phyloP scores from a whole-genome alignment of 1,140 invertebrate genomes.

The Holotrichia oblita region DNA sequence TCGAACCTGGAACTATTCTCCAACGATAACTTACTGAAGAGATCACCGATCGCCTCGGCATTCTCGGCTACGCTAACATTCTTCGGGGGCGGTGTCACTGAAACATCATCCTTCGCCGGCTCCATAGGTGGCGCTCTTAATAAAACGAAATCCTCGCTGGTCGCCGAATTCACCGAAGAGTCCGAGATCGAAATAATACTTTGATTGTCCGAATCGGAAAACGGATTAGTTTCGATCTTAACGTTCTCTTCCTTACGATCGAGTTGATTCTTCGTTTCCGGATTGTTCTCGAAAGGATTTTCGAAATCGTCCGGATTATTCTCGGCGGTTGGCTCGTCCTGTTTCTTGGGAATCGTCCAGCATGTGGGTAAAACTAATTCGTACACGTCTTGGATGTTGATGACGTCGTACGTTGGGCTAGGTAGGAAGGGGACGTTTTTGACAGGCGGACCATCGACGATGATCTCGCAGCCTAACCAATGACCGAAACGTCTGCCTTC shows the following conservation, averaged over 20 bases:
- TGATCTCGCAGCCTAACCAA: slow-evolving; percentile 56
- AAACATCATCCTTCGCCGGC: not conserved
- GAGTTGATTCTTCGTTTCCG: not conserved
- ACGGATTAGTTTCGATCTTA: slow-evolving; percentile 37
- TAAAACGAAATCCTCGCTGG: slow-evolving; percentile 14
- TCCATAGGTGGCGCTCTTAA: not conserved
- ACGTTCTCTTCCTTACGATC: not conserved
- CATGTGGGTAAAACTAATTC: slow-evolving; percentile 23
- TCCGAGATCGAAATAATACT: slow-evolving; percentile 43
- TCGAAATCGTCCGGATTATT: not conserved
- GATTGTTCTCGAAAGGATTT: not conserved
- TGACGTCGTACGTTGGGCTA: slow-evolving; percentile 36
- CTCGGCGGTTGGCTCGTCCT: not conserved
- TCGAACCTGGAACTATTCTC: not conserved
- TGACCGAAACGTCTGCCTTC: slow-evolving; percentile 58
- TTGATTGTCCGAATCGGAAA: slow-evolving; percentile 47
- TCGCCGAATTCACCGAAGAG: slow-evolving; percentile 32
- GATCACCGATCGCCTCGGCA: not conserved
- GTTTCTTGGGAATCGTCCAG: not conserved
- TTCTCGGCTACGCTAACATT: not conserved
- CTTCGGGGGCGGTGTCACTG: not conserved
- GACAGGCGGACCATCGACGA: slow-evolving; percentile 48
- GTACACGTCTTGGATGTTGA: slow-evolving; percentile 29
- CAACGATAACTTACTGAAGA: not conserved
- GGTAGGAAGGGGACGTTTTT: not conserved